Percentiles rank a stretch among this genome's conserved stretches.
phyloP scores from a whole-genome alignment of 1,140 invertebrate genomes.

The Spodoptera frugiperda region DNA sequence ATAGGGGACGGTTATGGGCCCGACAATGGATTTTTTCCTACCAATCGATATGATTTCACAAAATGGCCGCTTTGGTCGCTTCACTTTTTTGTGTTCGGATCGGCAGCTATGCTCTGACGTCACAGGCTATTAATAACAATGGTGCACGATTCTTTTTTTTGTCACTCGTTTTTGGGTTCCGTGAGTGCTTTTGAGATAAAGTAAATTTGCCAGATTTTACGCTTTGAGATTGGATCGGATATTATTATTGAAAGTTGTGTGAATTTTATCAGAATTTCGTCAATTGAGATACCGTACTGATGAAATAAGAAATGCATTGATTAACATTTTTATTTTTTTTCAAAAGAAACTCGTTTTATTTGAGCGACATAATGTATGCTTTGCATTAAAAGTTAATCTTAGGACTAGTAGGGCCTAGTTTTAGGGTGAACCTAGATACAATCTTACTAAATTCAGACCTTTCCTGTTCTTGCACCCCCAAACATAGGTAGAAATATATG shows the following conservation, averaged over 20 bases:
- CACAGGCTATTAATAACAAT: constrained; percentile 47
- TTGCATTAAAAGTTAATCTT: too few species aligned
- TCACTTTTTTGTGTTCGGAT: constrained; percentile 34
- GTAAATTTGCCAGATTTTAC: neutral
- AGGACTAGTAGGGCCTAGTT: too few species aligned
- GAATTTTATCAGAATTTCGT: too few species aligned
- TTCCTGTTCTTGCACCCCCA: too few species aligned
- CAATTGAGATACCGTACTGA: too few species aligned
- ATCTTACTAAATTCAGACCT: too few species aligned
- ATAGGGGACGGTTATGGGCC: constrained; percentile 68
- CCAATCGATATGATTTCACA: constrained; percentile 81
- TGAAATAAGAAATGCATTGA: too few species aligned
- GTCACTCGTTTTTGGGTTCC: constrained; percentile 25
- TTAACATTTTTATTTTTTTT: too few species aligned
- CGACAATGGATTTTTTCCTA: constrained; percentile 81
- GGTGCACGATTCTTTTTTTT: constrained; percentile 33
- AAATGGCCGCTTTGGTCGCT: constrained; percentile 71
- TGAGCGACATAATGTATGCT: too few species aligned
- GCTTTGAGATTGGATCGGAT: neutral
- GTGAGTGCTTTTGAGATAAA: neutral
- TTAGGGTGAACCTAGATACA: too few species aligned
- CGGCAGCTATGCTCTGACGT: constrained; percentile 38
- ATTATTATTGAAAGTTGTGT: neutral
- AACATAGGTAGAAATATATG: too few species aligned
- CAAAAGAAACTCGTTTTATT: too few species aligned